Base-by-base conservation (phyloP, 92 coral and sea anemone genomes). In the Paragorgia papillata region DNA sequence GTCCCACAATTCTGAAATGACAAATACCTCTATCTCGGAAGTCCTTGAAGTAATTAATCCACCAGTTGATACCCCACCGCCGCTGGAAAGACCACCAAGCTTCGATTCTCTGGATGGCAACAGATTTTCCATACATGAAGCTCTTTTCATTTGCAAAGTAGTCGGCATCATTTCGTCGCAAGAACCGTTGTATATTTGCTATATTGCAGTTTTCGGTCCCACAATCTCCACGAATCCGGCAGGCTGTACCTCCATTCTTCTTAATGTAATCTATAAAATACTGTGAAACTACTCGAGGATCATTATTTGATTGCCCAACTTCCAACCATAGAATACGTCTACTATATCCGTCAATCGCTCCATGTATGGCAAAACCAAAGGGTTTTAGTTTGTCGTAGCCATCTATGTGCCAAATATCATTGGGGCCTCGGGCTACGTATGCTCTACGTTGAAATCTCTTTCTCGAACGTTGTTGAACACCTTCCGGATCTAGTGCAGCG, bases 31-130 rank as follows among this genome's bases (percentile, higher is more conserved):
- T 39, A 50, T 77, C 87, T 34, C 87, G 66, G 28, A 86, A 35
- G 33, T 73, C 87, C 46, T 86, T 86, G 53, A 86, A 86, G 22
- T 82, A 78, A 22, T 77, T 82, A 24, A 76, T 86, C 87, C 90
- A 86, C 86, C 86, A 86, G 29, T 86, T 79, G 17, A 82, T 62
- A 4, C 54, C 75, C 22, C 59, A 39, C 62, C 71, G 80, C 40
- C 84, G 69, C 1, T 79, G 55, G 62, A 20, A 48, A 32, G 63
- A 25, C 90, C 87, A 86, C 90, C 87, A 86, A 1, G 80, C 86
- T 51, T 86, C 86, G 5, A 86, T 86, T 46, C 89, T 56, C 27
- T 85, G 89, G 44, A 80, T 85, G 28, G 89, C 71, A 57, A 81
- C 89, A 7, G 89, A 85, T 13, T 70, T 74, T 35, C 89, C 80